Evolutionary conservation across 2,113 vertebrate species (phyloP).

Genomic region (Thomomys bottae): DNA sequence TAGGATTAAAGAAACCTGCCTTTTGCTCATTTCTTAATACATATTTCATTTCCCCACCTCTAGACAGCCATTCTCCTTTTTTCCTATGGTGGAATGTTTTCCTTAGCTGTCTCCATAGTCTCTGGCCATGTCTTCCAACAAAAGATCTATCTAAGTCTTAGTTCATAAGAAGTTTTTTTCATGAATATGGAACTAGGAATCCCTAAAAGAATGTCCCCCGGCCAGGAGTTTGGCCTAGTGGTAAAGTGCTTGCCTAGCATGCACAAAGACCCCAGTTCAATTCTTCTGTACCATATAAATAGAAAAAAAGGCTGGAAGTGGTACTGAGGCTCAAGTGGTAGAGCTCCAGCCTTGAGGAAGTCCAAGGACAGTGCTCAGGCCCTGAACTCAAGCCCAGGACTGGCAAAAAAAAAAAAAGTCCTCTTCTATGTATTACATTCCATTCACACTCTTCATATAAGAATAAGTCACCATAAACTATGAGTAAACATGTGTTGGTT

Average conservation of each 20-base stretch:
- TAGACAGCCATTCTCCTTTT: neutral
- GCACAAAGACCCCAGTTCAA: too few species aligned
- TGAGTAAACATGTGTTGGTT: neutral
- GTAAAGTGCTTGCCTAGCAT: too few species aligned
- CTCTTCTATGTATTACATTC: slow-evolving; percentile 4
- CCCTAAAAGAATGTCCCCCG: neutral
- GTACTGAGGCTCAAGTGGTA: too few species aligned
- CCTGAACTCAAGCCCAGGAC: too few species aligned
- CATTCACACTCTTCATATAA: neutral
- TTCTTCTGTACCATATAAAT: too few species aligned
- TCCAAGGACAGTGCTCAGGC: too few species aligned
- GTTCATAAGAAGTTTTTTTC: slow-evolving; percentile 48
- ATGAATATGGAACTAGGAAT: neutral
- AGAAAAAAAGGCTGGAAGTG: too few species aligned
- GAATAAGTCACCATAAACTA: neutral
- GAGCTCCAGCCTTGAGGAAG: too few species aligned
- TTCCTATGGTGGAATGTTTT: neutral
- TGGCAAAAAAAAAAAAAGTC: neutral
- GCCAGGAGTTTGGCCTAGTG: too few species aligned
- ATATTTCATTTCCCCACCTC: neutral
- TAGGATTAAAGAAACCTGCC: too few species aligned
- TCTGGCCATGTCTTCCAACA: neutral
- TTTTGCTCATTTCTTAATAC: too few species aligned
- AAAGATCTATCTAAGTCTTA: neutral
- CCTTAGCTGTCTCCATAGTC: neutral